phyloP scores from a whole-genome alignment of 64 coral and sea anemone genomes.

The Platygyra sinensis region DNA sequence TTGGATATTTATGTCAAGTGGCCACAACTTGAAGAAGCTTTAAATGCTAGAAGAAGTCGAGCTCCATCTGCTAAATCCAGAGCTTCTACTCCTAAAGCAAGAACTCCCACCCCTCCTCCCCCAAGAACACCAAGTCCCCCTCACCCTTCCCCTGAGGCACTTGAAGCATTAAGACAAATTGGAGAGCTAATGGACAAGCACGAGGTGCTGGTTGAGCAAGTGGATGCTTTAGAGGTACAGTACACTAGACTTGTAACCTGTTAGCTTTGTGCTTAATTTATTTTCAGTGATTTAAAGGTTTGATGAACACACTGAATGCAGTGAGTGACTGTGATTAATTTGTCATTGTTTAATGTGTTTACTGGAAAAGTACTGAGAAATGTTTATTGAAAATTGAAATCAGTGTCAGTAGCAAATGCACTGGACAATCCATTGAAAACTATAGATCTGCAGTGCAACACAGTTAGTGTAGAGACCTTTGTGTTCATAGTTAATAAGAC shows the following conservation, averaged over 20 bases:
- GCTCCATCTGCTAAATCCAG: constrained; percentile 60
- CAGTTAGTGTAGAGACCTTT: too few species aligned
- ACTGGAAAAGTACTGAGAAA: too few species aligned
- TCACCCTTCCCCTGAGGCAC: constrained; percentile 72
- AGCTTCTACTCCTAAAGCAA: constrained; percentile 50
- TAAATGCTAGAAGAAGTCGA: constrained; percentile 65
- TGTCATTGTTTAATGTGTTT: too few species aligned
- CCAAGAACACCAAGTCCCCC: constrained; percentile 68
- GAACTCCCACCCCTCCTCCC: constrained; percentile 56
- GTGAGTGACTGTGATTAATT: too few species aligned
- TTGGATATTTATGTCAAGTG: constrained; percentile 94
- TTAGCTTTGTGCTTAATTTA: background rate
- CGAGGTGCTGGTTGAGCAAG: constrained; percentile 67
- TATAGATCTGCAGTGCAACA: too few species aligned
- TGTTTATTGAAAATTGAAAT: too few species aligned
- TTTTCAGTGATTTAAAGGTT: too few species aligned
- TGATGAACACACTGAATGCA: too few species aligned
- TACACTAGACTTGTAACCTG: background rate
- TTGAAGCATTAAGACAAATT: constrained; percentile 83
- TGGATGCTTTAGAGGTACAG: constrained; percentile 70
- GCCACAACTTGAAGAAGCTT: constrained; percentile 87
- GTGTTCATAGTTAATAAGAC: too few species aligned
- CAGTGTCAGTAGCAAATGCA: too few species aligned
- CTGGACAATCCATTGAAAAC: too few species aligned
- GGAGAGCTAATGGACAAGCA: constrained; percentile 87